These are phyloP conservation scores for Macrotis lagotis DNA, from an alignment of 2,113 vertebrate genomes.

Conservation along the genomic window DNA sequence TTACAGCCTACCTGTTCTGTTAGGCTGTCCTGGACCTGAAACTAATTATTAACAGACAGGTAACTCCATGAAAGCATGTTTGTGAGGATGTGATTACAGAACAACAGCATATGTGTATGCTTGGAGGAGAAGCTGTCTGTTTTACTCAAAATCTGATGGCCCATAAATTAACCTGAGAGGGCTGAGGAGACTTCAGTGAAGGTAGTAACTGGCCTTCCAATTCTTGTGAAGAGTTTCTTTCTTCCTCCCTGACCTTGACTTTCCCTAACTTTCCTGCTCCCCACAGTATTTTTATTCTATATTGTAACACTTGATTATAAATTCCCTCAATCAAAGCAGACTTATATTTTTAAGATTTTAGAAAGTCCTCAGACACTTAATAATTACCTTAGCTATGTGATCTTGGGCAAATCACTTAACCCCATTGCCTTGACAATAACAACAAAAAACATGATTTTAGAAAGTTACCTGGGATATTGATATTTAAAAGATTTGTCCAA, in stretches of 20 bases:
- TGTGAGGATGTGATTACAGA: neutral
- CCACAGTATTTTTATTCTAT: neutral
- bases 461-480: neutral
- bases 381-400: too few species aligned
- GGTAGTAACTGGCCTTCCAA: neutral
- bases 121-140: neutral
- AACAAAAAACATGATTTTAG: too few species aligned
- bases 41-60: neutral
- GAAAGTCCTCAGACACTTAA: too few species aligned
- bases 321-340: neutral
- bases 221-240: neutral
- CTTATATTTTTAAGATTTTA: neutral
- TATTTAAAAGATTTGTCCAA: neutral
- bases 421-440: too few species aligned
- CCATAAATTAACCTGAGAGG: neutral
- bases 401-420: too few species aligned
- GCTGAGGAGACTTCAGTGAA: neutral
- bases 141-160: neutral
- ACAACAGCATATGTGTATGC: neutral
- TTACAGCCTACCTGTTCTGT: neutral
- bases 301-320: neutral
- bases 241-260: too few species aligned
- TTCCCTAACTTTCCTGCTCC: too few species aligned
- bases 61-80: neutral
- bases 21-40: neutral